phyloP scores from a whole-genome alignment of 2,888 invertebrate species.

The Leptinotarsa peninsularis region DNA sequence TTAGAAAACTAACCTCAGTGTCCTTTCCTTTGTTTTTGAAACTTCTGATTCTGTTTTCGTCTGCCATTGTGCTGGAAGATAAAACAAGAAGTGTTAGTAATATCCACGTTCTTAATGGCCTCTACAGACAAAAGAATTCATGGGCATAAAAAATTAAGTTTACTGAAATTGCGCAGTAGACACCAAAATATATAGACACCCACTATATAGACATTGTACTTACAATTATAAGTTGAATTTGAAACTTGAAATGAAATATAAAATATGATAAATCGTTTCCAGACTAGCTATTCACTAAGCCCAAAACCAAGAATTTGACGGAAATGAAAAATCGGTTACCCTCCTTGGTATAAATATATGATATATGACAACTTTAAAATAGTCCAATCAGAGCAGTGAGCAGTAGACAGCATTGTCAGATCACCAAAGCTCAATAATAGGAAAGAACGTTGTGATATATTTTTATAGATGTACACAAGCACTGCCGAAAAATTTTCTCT shows the following conservation, averaged over 20 bases:
- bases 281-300: background rate
- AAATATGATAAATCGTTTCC: background rate
- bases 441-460: too few species aligned
- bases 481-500: too few species aligned
- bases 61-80: slow-evolving; percentile 69
- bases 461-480: too few species aligned
- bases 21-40: slow-evolving; percentile 86
- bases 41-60: slow-evolving; percentile 74
- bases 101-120: slow-evolving; percentile 11
- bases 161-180: slow-evolving; percentile 27
- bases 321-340: slow-evolving; percentile 19
- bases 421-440: too few species aligned
- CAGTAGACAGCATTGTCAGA: too few species aligned
- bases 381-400: slow-evolving; percentile 34
- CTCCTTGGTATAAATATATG: slow-evolving; percentile 31
- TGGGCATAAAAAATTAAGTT: slow-evolving; percentile 27
- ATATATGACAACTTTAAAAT: slow-evolving; percentile 42
- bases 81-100: background rate
- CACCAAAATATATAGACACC: background rate
- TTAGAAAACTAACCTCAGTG: slow-evolving; percentile 72
- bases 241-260: slow-evolving; percentile 6
- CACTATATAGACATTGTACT: slow-evolving; percentile 3
- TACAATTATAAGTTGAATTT: slow-evolving; percentile 5
- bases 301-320: slow-evolving; percentile 3
- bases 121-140: slow-evolving; percentile 20